These are phyloP conservation scores for Athalia rosae DNA, from an alignment of 2,888 invertebrate genomes.

Conservation along the genomic window DNA sequence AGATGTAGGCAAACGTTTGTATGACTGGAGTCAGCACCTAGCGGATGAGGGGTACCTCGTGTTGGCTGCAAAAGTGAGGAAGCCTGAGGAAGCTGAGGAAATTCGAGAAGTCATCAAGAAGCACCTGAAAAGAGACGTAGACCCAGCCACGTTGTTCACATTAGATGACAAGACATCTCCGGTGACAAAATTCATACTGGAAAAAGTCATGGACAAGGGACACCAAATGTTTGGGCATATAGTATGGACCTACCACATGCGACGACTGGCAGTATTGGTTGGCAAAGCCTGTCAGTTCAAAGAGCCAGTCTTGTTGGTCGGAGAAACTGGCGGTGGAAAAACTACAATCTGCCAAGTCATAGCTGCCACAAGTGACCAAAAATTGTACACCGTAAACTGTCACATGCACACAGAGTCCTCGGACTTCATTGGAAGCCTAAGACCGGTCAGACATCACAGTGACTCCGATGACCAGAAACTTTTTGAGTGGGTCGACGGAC, in stretches of 20 bases:
- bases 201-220: conserved; percentile 78
- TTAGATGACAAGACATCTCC: conserved; percentile 82
- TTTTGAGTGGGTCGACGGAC: conserved; percentile 99
- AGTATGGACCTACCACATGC: conserved; percentile 96
- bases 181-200: conserved; percentile 84
- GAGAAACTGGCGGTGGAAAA: conserved; percentile 98
- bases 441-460: conserved; percentile 86
- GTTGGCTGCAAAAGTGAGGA: conserved; percentile 93
- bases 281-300: conserved; percentile 91
- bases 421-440: conserved; percentile 96
- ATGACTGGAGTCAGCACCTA: conserved; percentile 98
- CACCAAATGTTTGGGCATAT: conserved; percentile 83
- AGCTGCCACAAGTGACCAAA: conserved; percentile 80
- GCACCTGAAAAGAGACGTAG: conserved; percentile 86
- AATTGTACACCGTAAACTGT: conserved; percentile 92
- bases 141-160: conserved; percentile 83
- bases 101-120: conserved; percentile 87
- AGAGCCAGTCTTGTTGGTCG: conserved; percentile 96
- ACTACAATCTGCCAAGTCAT: conserved; percentile 95
- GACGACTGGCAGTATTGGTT: conserved; percentile 85
- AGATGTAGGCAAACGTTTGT: conserved; percentile 78
- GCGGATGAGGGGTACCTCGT: conserved; percentile 97
- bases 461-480: conserved; percentile 77
- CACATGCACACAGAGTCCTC: conserved; percentile 99
- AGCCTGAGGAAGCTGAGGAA: conserved; percentile 85